Conservation (phyloP, 2,113 vertebrate species). For the Aegypius monachus region DNA sequence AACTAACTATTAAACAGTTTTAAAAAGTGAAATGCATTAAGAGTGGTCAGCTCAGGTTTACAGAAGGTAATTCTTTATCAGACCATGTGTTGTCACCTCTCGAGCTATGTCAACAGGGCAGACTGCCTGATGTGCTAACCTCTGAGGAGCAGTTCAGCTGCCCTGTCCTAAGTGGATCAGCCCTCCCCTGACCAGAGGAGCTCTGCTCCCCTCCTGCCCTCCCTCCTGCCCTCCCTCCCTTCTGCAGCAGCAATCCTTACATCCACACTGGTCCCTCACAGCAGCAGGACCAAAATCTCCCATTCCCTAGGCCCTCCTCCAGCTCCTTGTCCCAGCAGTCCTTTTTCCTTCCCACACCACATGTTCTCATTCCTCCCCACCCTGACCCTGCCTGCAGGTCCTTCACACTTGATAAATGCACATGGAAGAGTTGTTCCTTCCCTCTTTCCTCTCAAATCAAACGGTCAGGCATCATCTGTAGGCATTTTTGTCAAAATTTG, state of each 20-base stretch:
- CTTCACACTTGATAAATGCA: neutral
- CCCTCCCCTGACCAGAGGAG: too few relatives aligned
- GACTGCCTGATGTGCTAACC: neutral
- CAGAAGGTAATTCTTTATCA: neutral
- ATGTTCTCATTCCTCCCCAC: neutral
- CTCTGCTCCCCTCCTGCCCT: neutral
- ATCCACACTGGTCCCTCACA: neutral
- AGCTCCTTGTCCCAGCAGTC: neutral
- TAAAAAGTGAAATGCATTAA: neutral
- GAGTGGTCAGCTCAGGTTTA: neutral
- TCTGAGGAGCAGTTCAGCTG: neutral
- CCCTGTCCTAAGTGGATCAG: too few relatives aligned
- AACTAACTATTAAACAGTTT: neutral
- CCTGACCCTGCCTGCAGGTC: neutral
- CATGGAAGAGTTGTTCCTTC: neutral
- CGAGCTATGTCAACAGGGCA: accelerated
- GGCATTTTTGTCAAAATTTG: neutral
- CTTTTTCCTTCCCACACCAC: neutral
- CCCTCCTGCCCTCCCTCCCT: neutral
- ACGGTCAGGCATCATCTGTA: neutral
- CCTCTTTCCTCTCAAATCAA: neutral
- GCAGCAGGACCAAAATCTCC: neutral
- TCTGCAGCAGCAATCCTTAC: neutral
- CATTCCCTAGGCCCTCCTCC: neutral
- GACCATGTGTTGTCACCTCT: too few relatives aligned